Base-by-base conservation (phyloP, 2,113 vertebrate species). In the Gobiocypris rarus region DNA sequence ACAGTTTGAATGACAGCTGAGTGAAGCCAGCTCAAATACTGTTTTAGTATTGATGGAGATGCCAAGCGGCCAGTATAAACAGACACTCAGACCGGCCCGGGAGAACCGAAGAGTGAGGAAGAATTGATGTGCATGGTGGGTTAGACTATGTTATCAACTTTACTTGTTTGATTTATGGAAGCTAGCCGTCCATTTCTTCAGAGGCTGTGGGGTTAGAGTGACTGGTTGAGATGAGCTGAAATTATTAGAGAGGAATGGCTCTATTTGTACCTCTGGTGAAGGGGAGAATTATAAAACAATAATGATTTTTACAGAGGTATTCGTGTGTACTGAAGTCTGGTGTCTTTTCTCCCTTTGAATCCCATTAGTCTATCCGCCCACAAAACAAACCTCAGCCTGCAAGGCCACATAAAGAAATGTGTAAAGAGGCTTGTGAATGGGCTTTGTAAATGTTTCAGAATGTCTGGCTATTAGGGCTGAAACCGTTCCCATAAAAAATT, bases 11-110 rank as follows among this genome's bases (percentile, higher is more conserved):
- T 81, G 82, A 79, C 67, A 50, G 83, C 81, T 77, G 86, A 79
- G 52, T 69, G 65, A 52, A 24, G 43, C 84, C 38, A 45, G 70
- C 75, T 86, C 77, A 70, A 73, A 54, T 48, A 17, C 52, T 71
- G n/a, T 50, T 73, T 84, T 84, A 76, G 70, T 86, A 86, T 86
- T 84, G 61, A 88, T 84, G 82, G 71, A 86, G 81, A 73, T 79
- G 52, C 41, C 81, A 28, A 67, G 81, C 24, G 22, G 73, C 28
- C 52, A 52, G 38, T 73, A 50, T 56, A 80, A 78, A 63, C 73
- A 78, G 61, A 65, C 82, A 82, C 38, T 82, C 31, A 41, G 56
- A 70, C 63, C 31, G 54, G 54, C 65, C 38, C 11, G 15, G 38
- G 52, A 58, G 28, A 56, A 19, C 34, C 2, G 38, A 26, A 13